Evolutionary conservation across 2,888 invertebrate genomes (phyloP), one percentile per base, ranked within the genome.

Genomic region (Hypolimnas misippus): DNA sequence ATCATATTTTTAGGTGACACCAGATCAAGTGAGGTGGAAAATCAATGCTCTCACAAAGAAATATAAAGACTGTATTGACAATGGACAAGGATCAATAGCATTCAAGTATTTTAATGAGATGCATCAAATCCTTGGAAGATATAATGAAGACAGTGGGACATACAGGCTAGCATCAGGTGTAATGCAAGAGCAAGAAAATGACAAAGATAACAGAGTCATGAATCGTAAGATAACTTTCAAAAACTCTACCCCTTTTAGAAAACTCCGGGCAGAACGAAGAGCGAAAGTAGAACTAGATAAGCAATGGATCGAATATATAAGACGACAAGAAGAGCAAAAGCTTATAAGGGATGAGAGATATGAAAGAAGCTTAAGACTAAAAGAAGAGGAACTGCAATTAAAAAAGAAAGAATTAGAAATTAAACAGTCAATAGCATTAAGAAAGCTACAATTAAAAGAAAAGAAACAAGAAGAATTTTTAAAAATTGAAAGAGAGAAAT

Each of bases 41-140:
- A 78, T 86, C 64, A 86, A 86, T 79, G 86, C 86, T 35, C 73
- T 86, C 3, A 86, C 86, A 64, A 86, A 86, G 71, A 86, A 84
- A 67, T 86, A 86, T 58, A 86, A 82, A 72, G 86, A 86, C 62
- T 83, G 85, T 51, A 74, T 84, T 68, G 85, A 86, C 56, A 85
- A 75, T 76, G 84, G 85, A 17, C 84, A 84, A 71, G 79, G 78
- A 0, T 68, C 77, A 56, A 66, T 73, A 57, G 73, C 76, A 61
- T 86, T 86, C 61, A 85, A 86, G 70, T 86, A 83, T 73, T 86
- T 83, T 63, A 84, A 85, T 83, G 86, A 86, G 75, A 86, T 86
- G 86, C 83, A 86, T 63, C 86, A 86, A 75, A 85, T 86, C 58
- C 71, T 86, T 38, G 86, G 85, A 6, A 71, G 73, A 25, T 80